Base-by-base conservation (phyloP, 2,888 invertebrate genomes). In the Lumbricus terrestris region DNA sequence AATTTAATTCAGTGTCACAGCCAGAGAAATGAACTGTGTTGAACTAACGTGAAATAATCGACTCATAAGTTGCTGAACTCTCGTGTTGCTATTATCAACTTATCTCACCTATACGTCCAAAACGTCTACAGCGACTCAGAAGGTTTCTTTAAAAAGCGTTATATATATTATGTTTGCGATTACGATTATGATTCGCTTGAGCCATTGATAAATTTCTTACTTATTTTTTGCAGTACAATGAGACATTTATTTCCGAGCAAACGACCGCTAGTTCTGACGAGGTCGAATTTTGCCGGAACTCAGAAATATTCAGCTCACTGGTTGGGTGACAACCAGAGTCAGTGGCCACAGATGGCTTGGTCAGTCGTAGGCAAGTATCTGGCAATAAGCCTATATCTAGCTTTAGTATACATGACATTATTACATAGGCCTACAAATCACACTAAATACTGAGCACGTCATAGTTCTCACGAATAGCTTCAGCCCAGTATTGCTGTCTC, bases 241-340 rank as follows among this genome's bases (percentile, higher is more conserved):
- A 88, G 89, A 37, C 88, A 91, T 0, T 83, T 93, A 33, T 40
- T 47, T 54, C 93, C 93, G 0, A 90, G 89, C 0, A 92, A 93
- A 88, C 91, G 94, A 35, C 94, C 94, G 0, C 93, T 94, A 88
- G 96, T 97, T 91, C 96, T 98, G 92, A 97, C 97, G 0, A 96
- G 98, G 34, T 96, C 97, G 0, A 96, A 97, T 4, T 97, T 97
- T 95, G 96, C 97, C 54, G 97, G 97, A 0, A 96, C 96, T 88
- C 97, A 97, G 0, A 96, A 96, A 92, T 97, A 96, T 94, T 96
- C 97, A 5, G 97, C 93, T 20, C 94, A 94, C 91, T 94, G 94
- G 94, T 93, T 94, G 38, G 94, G 95, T 5, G 96, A 96, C 91
- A 95, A 96, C 47, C 93, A 95, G 88, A 95, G 96, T 11, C 95